Base-by-base conservation (phyloP, 2,888 invertebrate species). In the Leistus spinibarbis region DNA sequence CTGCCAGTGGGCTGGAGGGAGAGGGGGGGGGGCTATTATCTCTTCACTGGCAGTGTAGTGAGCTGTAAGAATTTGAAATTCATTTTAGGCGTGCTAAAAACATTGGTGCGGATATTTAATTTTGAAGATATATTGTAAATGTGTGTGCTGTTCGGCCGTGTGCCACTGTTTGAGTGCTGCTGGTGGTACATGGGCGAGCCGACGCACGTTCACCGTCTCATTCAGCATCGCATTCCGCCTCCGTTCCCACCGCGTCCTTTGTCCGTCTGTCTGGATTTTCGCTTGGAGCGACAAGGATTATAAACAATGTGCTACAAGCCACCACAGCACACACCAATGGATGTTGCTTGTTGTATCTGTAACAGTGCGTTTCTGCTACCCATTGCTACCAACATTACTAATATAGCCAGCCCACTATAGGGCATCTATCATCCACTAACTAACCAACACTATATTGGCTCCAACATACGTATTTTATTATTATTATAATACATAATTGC, bases 261-360 rank as follows among this genome's bases (percentile, higher is more conserved):
- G 64, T 64, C 13, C 24, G 27, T 64, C 22, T 64, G 64, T 64
- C n/a, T 64, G 64, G n/a, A 23, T 64, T 16, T 27, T 68, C 63
- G 75, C 75, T 65, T 27, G 27, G 53, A 64, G 75, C 75, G 75
- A 75, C 75, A 75, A 64, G 75, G 62, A 75, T 75, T 75, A 75
- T 75, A 75, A 75, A 75, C 75, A 75, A 75, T 75, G 75, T 75
- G 75, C 68, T 57, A 75, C 75, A 75, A 75, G 69, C 69, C 69
- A 75, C 69, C 69, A 64, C 54, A 63, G 62, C 68, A 27, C 53
- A 62, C 62, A 53, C 23, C 60, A 57, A 40, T n/a, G 23, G 13
- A n/a, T n/a, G n/a, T n/a, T 23, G 54, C 69, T 62, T 62, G 20
- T 62, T 9, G 19, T 69, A 64, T 69, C 64, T 64, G 54, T 63